Base-by-base conservation (phyloP, 2,888 invertebrate species). In the Rotaria socialis region DNA sequence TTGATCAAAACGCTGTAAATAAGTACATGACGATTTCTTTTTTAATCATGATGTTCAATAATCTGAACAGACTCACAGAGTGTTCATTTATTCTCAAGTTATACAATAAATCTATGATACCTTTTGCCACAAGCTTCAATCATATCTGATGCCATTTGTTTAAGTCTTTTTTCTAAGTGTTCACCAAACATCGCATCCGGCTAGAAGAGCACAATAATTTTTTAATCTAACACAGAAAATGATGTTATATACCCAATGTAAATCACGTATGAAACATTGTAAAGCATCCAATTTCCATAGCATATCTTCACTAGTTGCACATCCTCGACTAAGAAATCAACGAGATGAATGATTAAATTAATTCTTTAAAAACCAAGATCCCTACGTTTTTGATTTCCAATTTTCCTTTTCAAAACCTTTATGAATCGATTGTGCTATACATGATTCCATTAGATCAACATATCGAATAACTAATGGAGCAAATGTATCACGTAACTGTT, bases 401-500 rank as follows among this genome's bases (percentile, higher is more conserved):
- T 96, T 94, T 91, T 99, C 99, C 91, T 96, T 96, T 90, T 97
- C 97, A 91, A 98, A 99, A 86, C 97, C 96, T 92, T 97, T 97
- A 91, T 98, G 97, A 89, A 99, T 95, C 11, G 97, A 97, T 92
- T 99, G 98, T 60, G 96, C 96, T 90, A 99, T 98, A n/a, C 98
- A 98, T 0, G 97, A 97, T 92, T 99, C 99, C 99, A 99, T 99
- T 75, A 99, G 93, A 91, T 99, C 99, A 67, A 99, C 97, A 91
- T 99, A 99, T 80, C 99, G 94, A 50, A 98, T 96, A 74, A 99
- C 99, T 90, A 98, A 93, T 0, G 99, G 99, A 0, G 98, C 97
- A 91, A 99, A 99, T 0, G 96, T 96, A 90, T 97, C 96, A 87
- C 97, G 93, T 47, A 99, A 93, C 90, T 98, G 97, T 90, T 96